Evolutionary conservation across 2,888 invertebrate genomes (phyloP).

Genomic region (Dynastes grantii): DNA sequence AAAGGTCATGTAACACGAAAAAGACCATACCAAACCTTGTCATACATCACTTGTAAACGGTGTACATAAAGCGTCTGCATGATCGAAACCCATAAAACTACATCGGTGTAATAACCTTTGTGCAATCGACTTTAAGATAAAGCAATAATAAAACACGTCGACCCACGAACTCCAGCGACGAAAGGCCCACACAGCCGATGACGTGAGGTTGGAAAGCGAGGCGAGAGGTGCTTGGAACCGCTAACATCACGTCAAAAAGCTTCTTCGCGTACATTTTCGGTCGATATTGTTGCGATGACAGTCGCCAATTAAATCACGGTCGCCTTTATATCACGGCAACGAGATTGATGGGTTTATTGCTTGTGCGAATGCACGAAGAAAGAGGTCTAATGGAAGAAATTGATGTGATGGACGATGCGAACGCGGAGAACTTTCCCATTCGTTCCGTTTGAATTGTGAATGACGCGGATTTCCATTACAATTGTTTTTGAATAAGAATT

Average conservation of each 20-base stretch:
- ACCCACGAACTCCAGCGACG: conserved; percentile 22
- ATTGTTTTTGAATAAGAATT: background rate
- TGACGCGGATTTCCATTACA: background rate
- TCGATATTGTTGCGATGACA: conserved; percentile 38
- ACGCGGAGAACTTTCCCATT: conserved; percentile 13
- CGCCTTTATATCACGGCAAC: background rate
- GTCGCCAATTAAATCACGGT: conserved; percentile 40
- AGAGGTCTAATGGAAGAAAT: background rate
- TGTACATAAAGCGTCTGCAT: conserved; percentile 14
- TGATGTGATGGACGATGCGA: background rate
- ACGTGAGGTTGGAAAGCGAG: background rate
- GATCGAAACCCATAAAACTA: conserved; percentile 30
- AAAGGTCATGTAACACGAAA: too few relatives aligned
- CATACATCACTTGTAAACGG: conserved; percentile 12
- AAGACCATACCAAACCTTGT: background rate
- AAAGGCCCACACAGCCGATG: conserved; percentile 50
- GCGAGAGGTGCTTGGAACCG: conserved; percentile 22
- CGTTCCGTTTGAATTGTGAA: background rate
- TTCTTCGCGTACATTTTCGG: conserved; percentile 10
- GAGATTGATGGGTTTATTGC: conserved; percentile 45
- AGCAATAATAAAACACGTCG: conserved; percentile 55
- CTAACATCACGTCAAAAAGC: conserved; percentile 7
- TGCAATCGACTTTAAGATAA: conserved; percentile 52
- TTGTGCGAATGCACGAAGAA: conserved; percentile 29
- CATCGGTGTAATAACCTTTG: conserved; percentile 48